Evolutionary conservation across 2,113 vertebrate genomes (phyloP).

Genomic region (Halcyon malimbica): DNA sequence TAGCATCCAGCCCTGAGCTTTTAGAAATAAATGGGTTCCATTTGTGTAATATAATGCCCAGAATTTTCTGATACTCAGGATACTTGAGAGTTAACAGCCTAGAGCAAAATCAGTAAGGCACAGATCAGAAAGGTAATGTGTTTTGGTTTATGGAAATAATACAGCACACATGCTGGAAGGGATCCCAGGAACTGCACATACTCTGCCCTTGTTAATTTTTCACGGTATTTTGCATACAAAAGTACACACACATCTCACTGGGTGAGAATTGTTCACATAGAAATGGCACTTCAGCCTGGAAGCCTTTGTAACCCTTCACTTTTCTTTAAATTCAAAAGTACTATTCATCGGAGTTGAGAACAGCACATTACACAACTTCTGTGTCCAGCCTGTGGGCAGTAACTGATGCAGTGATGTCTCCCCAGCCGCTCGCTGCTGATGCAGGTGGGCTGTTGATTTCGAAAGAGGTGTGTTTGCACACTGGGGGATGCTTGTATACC

Average conservation of each 20-base stretch:
- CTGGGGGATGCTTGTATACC: neutral
- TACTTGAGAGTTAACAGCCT: constrained; percentile 18
- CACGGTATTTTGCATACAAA: constrained; percentile 3
- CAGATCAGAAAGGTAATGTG: constrained; percentile 1
- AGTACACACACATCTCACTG: neutral
- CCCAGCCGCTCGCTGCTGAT: accelerated
- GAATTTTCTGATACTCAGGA: neutral
- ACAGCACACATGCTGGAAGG: constrained; percentile 19
- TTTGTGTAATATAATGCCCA: neutral
- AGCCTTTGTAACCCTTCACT: constrained; percentile 31
- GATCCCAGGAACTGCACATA: neutral
- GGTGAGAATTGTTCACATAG: neutral
- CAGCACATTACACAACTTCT: neutral
- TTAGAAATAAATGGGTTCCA: neutral
- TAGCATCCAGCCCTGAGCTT: neutral
- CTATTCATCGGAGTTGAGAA: neutral
- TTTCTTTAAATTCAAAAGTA: constrained; percentile 26
- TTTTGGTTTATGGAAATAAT: constrained; percentile 35
- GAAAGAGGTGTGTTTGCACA: neutral
- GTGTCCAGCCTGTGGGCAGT: neutral
- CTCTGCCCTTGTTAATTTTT: constrained; percentile 33
- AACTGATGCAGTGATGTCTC: neutral
- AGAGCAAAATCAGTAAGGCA: neutral
- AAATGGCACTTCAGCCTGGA: constrained; percentile 40
- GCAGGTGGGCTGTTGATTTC: neutral